Percentiles rank a stretch among this genome's conserved stretches.
Conservation (phyloP, 2,888 invertebrate genomes). For the Arctia plantaginis region DNA sequence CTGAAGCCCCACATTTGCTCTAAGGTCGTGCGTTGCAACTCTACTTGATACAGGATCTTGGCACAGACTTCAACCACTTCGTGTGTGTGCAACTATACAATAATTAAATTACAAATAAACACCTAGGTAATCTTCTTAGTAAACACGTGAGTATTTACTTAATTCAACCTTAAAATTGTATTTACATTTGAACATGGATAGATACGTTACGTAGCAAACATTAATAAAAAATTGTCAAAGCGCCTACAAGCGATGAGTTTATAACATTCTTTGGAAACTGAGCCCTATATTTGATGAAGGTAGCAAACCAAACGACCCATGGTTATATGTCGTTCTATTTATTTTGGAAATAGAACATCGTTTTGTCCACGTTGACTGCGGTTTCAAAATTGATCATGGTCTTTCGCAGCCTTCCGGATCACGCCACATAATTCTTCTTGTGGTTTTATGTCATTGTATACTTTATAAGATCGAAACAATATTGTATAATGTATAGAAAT, state of each 20-base stretch:
- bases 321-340: conserved; percentile 55
- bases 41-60: conserved; percentile 98
- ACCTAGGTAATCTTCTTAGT: background rate
- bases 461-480: background rate
- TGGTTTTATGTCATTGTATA: background rate
- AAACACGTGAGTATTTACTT: background rate
- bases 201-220: background rate
- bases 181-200: background rate
- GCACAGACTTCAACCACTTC: conserved; percentile 98
- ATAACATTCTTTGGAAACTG: conserved; percentile 15
- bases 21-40: conserved; percentile 94
- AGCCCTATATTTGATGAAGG: conserved; percentile 14
- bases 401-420: conserved; percentile 24
- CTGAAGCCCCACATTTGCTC: conserved; percentile 99
- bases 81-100: conserved; percentile 93
- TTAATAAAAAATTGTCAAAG: conserved; percentile 12
- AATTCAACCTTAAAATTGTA: background rate
- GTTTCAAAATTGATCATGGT: conserved; percentile 60
- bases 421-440: conserved; percentile 9
- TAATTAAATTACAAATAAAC: conserved; percentile 24
- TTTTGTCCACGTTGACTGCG: conserved; percentile 53
- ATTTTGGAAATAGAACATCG: conserved; percentile 56
- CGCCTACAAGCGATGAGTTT: conserved; percentile 8
- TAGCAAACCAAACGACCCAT: conserved; percentile 29
- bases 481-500: background rate